Evolutionary conservation across 2,797 vertebrate genomes (phyloP).

Genomic region (Tolypeutes matacus): DNA sequence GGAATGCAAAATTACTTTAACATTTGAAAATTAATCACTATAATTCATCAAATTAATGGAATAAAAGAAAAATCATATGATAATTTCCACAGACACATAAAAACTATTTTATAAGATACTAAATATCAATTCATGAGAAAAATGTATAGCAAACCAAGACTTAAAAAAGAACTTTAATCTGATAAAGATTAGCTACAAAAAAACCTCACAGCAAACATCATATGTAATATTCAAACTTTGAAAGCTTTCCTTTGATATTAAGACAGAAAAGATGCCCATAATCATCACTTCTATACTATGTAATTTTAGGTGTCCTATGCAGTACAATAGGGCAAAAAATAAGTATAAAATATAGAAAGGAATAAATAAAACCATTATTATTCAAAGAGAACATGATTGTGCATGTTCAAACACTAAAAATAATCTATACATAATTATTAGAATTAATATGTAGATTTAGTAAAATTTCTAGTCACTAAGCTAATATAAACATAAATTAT

Average conservation of each 20-base stretch:
- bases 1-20: neutral
- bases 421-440: conserved; percentile 31
- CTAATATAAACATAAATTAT: neutral
- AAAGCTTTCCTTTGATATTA: conserved; percentile 25
- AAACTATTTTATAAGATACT: conserved; percentile 32
- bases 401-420: neutral
- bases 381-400: neutral
- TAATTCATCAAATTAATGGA: neutral
- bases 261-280: conserved; percentile 15
- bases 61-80: conserved; percentile 50
- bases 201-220: neutral
- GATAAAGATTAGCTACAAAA: neutral
- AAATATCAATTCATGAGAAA: conserved; percentile 15
- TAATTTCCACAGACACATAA: neutral
- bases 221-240: neutral
- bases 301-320: conserved; percentile 13
- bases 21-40: conserved; percentile 34
- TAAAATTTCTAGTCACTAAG: neutral
- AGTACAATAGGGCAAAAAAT: conserved; percentile 35
- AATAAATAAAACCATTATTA: neutral
- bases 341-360: neutral
- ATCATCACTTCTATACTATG: neutral
- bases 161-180: conserved; percentile 24
- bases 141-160: neutral
- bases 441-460: neutral